Base-by-base conservation (phyloP, 2,113 vertebrate genomes). In the Carlito syrichta region DNA sequence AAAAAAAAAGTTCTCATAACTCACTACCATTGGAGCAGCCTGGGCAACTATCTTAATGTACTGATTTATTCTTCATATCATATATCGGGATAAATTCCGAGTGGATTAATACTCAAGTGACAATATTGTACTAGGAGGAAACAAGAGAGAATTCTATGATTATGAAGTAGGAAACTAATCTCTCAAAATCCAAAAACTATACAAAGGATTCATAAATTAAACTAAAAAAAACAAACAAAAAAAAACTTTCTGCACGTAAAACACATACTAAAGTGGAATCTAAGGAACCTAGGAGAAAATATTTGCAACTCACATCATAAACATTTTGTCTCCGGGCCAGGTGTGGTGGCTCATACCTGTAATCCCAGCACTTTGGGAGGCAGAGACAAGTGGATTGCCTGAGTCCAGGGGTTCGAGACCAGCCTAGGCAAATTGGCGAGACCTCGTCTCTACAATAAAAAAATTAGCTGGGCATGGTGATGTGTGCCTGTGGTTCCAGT, bases 211-310 rank as follows among this genome's bases (percentile, higher is more conserved):
- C 92, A 69, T 17, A n/a, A 48, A 82, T 40, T 93, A 30, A 52
- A 82, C 20, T 86, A 5, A 23, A 73, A 94, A 78, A 95, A 91
- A 90, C 45, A 88, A 88, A 86, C 92, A n/a, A n/a, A n/a, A n/a
- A n/a, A n/a, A n/a, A n/a, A n/a, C 19, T 30, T 60, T 74, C 45
- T 50, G 16, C 8, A 60, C 63, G 3, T 56, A 81, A 50, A 79
- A 66, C 76, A 77, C 17, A 45, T 25, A 86, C 17, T 58, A 48
- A 85, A 81, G n/a, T 89, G 22, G 86, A 48, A 94, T 93, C 12
- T 93, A 90, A 90, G 32, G 48, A 89, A 95, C 2, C 2, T 45
- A 19, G 71, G 22, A 38, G 0, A 50, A 93, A 78, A 58, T 35
- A 95, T 20, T 45, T 69, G 52, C 23, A 81, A 62, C 56, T 81